phyloP scores from a whole-genome alignment of 2,113 vertebrate genomes.

The Triplophysa dalaica region DNA sequence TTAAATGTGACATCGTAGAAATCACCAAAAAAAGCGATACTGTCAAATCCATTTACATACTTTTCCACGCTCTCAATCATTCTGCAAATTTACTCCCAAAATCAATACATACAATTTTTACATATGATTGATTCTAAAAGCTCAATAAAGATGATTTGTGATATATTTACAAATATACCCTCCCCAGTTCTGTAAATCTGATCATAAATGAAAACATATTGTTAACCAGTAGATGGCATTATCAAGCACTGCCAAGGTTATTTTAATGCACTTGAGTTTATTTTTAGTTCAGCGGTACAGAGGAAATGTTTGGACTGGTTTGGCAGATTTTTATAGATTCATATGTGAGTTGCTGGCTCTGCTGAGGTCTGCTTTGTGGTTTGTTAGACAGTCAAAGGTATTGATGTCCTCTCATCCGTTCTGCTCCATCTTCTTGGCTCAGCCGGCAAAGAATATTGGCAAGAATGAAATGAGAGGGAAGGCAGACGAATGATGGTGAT shows the following conservation, averaged over 20 bases:
- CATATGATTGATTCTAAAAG: no score
- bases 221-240: constrained; percentile 24
- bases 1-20: no score
- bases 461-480: constrained; percentile 6
- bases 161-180: not conserved
- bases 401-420: constrained; percentile 3
- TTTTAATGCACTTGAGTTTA: not conserved
- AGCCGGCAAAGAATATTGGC: not conserved
- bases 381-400: not conserved
- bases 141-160: not conserved
- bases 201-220: not conserved
- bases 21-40: no score
- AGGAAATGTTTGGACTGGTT: not conserved
- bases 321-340: not conserved
- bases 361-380: not conserved
- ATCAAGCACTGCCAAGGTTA: not conserved
- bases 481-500: not conserved
- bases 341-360: not conserved
- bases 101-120: no score
- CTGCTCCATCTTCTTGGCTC: not conserved
- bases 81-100: no score
- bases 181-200: not conserved
- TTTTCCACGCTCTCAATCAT: no score
- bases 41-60: no score
- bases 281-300: not conserved